phyloP scores from a whole-genome alignment of 1,140 invertebrate genomes.

The Conopomorpha cramerella region DNA sequence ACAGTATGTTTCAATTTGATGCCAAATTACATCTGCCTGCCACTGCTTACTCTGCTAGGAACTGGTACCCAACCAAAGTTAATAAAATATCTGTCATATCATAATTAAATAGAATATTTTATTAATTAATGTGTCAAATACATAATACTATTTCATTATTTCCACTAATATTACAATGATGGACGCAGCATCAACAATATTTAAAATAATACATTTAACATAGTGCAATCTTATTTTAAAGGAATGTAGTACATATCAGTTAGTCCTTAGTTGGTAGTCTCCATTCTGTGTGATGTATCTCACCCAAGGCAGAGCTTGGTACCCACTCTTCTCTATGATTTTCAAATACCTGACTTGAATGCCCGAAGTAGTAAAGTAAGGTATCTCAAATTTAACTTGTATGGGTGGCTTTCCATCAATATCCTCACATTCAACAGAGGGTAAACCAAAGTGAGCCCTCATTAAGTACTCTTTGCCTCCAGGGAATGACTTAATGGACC shows the following conservation, averaged over 20 bases:
- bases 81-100: too few species aligned
- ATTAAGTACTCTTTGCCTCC: slow-evolving; percentile 99
- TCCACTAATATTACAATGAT: slow-evolving; percentile 6
- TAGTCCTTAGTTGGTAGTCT: slow-evolving; percentile 97
- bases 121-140: slow-evolving; percentile 11
- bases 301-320: slow-evolving; percentile 99
- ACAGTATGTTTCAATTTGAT: too few species aligned
- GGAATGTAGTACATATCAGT: slow-evolving; percentile 60
- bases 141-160: slow-evolving; percentile 10
- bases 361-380: slow-evolving; percentile 99
- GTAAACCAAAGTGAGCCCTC: slow-evolving; percentile 98
- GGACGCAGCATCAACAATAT: background rate
- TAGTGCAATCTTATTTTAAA: slow-evolving; percentile 17
- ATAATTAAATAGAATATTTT: background rate
- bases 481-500: slow-evolving; percentile 99
- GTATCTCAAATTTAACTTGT: slow-evolving; percentile 99
- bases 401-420: slow-evolving; percentile 97
- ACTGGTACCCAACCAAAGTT: too few species aligned
- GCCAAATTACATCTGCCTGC: too few species aligned
- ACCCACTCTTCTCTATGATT: slow-evolving; percentile 99
- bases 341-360: slow-evolving; percentile 98
- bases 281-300: slow-evolving; percentile 99
- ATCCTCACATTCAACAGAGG: slow-evolving; percentile 95
- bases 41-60: too few species aligned
- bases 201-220: slow-evolving; percentile 7